Percentiles rank a stretch among this genome's conserved stretches.
These are phyloP conservation scores for Harpagoxenus sublaevis DNA, from an alignment of 2,888 invertebrate genomes.

Conservation along the genomic window DNA sequence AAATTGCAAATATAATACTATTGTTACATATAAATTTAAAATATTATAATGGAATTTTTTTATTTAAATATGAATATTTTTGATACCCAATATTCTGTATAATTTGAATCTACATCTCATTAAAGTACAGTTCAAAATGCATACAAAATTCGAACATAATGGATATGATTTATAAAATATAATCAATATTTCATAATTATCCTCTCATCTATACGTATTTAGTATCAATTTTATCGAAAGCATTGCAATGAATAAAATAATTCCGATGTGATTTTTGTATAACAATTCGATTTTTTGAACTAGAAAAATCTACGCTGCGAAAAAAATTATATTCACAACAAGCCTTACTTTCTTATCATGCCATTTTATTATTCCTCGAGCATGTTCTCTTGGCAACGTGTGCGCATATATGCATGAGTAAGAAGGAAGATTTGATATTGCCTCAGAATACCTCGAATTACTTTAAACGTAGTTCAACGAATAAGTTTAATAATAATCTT, in stretches of 20 bases:
- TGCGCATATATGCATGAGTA: conserved; percentile 29
- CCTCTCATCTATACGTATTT: background rate
- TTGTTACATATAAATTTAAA: background rate
- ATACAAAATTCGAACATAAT: background rate
- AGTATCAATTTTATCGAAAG: background rate
- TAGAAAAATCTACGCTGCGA: background rate
- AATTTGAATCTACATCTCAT: background rate
- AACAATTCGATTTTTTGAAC: background rate
- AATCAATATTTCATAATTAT: background rate
- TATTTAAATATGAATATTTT: conserved; percentile 1
- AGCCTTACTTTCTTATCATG: conserved; percentile 21
- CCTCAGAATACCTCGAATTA: background rate
- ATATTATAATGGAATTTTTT: background rate
- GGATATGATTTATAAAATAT: background rate
- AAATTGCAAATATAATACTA: background rate
- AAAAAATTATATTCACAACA: conserved; percentile 22
- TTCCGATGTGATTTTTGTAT: background rate
- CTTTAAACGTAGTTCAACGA: conserved; percentile 6
- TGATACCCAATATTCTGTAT: background rate
- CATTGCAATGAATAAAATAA: conserved; percentile 14
- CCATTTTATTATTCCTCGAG: conserved; percentile 26
- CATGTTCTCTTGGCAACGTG: conserved; percentile 25
- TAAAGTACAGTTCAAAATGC: background rate
- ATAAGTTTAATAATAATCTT: background rate
- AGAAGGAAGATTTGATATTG: conserved; percentile 14